phyloP scores from a whole-genome alignment of 2,797 vertebrate species.

The Falco biarmicus region DNA sequence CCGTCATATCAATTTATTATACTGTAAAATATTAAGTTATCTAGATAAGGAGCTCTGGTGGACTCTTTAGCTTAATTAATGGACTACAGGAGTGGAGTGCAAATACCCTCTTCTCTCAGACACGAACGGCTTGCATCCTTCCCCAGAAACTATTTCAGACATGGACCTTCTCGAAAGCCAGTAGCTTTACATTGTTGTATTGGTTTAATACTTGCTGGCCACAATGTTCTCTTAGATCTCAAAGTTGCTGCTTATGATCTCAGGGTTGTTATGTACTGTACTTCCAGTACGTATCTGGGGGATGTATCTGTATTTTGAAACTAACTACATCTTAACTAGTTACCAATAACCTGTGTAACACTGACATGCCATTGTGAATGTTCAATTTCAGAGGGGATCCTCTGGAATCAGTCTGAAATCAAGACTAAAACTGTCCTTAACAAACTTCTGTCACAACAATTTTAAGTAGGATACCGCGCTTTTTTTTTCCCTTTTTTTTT shows the following conservation, averaged over 20 bases:
- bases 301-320: background rate
- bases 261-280: no score
- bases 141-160: background rate
- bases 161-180: background rate
- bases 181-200: background rate
- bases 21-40: background rate
- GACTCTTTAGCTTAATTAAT: background rate
- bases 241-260: no score
- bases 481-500: background rate
- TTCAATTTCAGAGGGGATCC: background rate
- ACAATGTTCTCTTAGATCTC: no score
- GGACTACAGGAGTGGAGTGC: background rate
- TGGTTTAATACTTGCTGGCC: no score
- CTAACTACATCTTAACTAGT: background rate
- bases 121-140: background rate
- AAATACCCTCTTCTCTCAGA: background rate
- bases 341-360: background rate
- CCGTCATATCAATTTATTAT: background rate
- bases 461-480: background rate
- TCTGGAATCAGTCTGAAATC: background rate
- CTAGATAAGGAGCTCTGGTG: background rate
- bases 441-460: background rate
- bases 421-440: background rate
- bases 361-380: background rate
- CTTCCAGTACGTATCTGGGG: no score